Evolutionary conservation across 2,888 invertebrate genomes (phyloP), one percentile per base, ranked within the genome.

Genomic region (Hipparchia sbordonii): DNA sequence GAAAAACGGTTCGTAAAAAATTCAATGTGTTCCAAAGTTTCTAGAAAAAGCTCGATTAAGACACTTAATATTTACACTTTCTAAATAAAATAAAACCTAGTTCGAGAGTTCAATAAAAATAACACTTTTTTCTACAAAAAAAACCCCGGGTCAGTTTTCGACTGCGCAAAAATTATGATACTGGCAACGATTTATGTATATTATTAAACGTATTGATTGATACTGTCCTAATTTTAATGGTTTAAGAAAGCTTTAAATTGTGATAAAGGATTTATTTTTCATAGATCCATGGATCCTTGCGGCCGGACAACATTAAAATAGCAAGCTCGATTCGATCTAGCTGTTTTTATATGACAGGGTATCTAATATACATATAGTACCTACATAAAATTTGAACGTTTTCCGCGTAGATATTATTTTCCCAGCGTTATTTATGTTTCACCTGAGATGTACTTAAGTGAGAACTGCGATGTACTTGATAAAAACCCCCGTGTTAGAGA

Each of bases 331-430:
- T 45, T 23, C 63, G 46, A 12, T 52, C 33, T 65, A 54, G 48
- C 65, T 46, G 23, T 67, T 67, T 74, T 65, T 74, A 74, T 74
- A 70, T 4, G 33, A 70, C 67, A 66, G 63, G 74, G 45, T 23
- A 23, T 1, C 23, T 23, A 23, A 48, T 56, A 56, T 45, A 46
- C 46, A 46, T 46, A 6, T 23, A 23, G 23, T 23, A 23, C 23
- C 23, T 23, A 23, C 23, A 39, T 39, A 48, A 54, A 67, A 70
- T 72, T 62, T 23, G 61, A 62, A 2, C 6, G 52, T 72, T 74
- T 72, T 68, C 39, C 68, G 60, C 51, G 4, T 59, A 46, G 48
- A 6, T 39, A 39, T 51, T 51, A 39, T 68, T 68, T 68, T 48
- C 33, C 4, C 0, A 67, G 7, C 45, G 12, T 33, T 39, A 39